Conservation (phyloP, 2,888 invertebrate genomes). For the Spodoptera picta region DNA sequence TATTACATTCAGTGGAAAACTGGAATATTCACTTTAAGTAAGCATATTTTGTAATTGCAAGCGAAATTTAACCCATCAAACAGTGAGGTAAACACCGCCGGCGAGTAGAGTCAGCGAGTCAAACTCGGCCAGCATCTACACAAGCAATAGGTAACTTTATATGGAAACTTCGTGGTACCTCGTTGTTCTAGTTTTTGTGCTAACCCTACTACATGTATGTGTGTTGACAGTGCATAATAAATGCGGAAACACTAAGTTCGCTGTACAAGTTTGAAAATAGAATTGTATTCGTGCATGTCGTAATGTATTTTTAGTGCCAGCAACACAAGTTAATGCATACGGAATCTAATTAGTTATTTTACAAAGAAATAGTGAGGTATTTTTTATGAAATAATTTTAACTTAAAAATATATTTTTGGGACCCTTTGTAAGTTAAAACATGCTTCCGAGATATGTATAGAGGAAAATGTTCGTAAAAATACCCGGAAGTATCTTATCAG, state of each 20-base stretch:
- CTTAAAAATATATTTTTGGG: too few species aligned
- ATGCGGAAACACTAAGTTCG: constrained; percentile 47
- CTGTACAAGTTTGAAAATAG: constrained; percentile 48
- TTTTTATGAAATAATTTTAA: background rate
- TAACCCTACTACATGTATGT: constrained; percentile 34
- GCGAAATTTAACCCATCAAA: constrained; percentile 36
- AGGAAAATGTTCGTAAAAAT: background rate
- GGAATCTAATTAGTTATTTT: constrained; percentile 7
- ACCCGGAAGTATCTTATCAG: background rate
- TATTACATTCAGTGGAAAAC: background rate
- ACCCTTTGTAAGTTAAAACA: too few species aligned
- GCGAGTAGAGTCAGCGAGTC: constrained; percentile 36
- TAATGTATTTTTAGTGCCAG: constrained; percentile 37
- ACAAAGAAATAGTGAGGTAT: background rate
- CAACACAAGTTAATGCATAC: constrained; percentile 1
- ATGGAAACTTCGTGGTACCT: constrained; percentile 32
- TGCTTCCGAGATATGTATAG: too few species aligned
- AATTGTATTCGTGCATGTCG: constrained; percentile 45
- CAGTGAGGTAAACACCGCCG: constrained; percentile 34
- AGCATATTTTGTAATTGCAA: constrained; percentile 25
- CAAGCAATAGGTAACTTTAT: constrained; percentile 51
- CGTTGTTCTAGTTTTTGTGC: constrained; percentile 46
- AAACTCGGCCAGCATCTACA: constrained; percentile 34
- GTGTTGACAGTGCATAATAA: constrained; percentile 58
- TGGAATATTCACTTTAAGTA: constrained; percentile 10